Evolutionary conservation across 2,888 invertebrate genomes (phyloP).

Genomic region (Drosophila vallismaia): DNA sequence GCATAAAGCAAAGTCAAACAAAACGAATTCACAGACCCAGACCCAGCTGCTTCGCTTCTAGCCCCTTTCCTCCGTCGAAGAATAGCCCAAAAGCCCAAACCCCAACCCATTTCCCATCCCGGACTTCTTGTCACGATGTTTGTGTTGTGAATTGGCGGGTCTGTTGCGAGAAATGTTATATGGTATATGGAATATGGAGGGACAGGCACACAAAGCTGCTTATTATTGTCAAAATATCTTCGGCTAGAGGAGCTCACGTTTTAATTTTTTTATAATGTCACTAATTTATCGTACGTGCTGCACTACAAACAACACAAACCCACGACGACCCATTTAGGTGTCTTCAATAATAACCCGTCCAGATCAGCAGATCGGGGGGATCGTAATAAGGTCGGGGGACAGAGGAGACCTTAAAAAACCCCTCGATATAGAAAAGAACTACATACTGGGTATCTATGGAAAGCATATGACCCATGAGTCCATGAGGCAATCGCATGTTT

Average conservation of each 20-base stretch:
- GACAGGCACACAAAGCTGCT: slow-evolving; percentile 48
- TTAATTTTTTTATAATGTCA: slow-evolving; percentile 77
- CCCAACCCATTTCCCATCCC: slow-evolving; percentile 18
- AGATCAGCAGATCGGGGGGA: slow-evolving; percentile 44
- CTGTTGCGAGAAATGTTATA: slow-evolving; percentile 17
- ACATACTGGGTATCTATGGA: too few species aligned
- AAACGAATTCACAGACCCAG: slow-evolving; percentile 52
- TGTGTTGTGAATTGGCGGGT: slow-evolving; percentile 64
- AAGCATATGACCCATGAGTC: slow-evolving; percentile 37
- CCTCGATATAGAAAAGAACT: slow-evolving; percentile 5
- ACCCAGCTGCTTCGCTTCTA: slow-evolving; percentile 38
- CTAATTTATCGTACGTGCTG: slow-evolving; percentile 77
- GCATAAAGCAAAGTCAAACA: slow-evolving; percentile 54
- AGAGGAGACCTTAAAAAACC: background rate
- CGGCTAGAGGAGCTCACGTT: slow-evolving; percentile 65
- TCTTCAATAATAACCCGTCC: slow-evolving; percentile 70
- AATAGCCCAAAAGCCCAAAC: slow-evolving; percentile 4
- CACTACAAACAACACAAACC: slow-evolving; percentile 60
- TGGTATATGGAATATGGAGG: slow-evolving; percentile 13
- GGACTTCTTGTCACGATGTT: slow-evolving; percentile 64
- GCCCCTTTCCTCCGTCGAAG: background rate
- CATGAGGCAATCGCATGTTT: slow-evolving; percentile 22
- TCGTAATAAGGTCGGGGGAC: slow-evolving; percentile 59
- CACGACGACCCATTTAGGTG: slow-evolving; percentile 72
- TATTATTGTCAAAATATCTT: slow-evolving; percentile 66